These are phyloP conservation scores for Eurystomus gularis DNA, from an alignment of 2,113 vertebrate species.

Conservation along the genomic window DNA sequence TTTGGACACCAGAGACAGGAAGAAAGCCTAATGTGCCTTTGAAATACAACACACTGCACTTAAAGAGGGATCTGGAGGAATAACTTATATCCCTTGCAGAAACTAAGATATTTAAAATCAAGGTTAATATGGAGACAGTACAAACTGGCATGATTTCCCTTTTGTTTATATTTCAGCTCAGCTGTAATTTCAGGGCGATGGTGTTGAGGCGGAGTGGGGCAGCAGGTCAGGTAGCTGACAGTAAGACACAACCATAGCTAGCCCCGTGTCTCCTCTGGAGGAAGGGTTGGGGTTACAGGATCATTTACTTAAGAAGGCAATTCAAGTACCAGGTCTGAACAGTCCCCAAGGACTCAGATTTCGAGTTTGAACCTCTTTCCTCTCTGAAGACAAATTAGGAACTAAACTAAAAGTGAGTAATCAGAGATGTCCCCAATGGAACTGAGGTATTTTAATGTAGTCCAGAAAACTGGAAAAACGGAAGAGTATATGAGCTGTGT, in stretches of 20 bases:
- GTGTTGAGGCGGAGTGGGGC: not conserved
- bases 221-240: not conserved
- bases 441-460: not conserved
- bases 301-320: not conserved
- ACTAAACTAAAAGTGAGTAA: not conserved
- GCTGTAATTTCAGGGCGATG: rapidly evolving
- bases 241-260: not conserved
- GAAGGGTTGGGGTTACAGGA: not conserved
- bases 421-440: not conserved
- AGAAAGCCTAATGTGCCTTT: not conserved
- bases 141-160: not conserved
- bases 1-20: not conserved
- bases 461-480: not conserved
- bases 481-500: not conserved
- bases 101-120: slow-evolving; percentile 1
- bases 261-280: not conserved
- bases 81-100: not conserved
- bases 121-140: not conserved
- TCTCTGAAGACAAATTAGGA: not conserved
- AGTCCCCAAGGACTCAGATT: not conserved
- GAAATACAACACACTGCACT: not conserved
- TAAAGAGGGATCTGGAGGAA: not conserved
- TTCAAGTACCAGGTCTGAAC: not conserved
- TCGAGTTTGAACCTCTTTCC: not conserved
- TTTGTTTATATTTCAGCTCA: not conserved